phyloP scores from a whole-genome alignment of 2,888 invertebrate genomes.

The Clusia tigrina region DNA sequence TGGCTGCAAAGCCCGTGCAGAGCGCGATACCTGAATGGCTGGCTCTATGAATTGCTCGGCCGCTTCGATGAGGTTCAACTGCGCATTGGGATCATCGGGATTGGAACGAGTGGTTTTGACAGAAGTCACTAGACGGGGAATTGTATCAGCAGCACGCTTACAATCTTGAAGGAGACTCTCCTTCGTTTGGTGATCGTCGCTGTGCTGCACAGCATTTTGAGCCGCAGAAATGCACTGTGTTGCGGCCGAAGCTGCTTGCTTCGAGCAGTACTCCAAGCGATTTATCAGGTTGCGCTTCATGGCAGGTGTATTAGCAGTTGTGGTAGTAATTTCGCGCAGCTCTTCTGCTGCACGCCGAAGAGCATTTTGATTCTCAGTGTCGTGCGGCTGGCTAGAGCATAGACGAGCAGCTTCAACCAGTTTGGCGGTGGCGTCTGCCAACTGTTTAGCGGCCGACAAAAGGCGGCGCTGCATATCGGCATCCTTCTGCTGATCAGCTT shows the following conservation, averaged over 20 bases:
- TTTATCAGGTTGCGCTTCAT: slow-evolving; percentile 77
- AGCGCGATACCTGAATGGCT: slow-evolving; percentile 75
- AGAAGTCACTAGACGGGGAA: slow-evolving; percentile 83
- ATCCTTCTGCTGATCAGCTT: slow-evolving; percentile 88
- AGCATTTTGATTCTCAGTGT: slow-evolving; percentile 82
- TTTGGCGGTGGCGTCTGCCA: slow-evolving; percentile 95
- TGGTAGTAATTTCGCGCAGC: slow-evolving; percentile 87
- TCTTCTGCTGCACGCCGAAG: slow-evolving; percentile 91
- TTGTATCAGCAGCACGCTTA: slow-evolving; percentile 76
- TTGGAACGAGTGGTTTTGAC: slow-evolving; percentile 74
- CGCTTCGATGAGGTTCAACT: slow-evolving; percentile 82
- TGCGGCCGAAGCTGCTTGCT: slow-evolving; percentile 85
- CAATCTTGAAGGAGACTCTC: slow-evolving; percentile 81
- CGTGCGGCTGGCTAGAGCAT: slow-evolving; percentile 87
- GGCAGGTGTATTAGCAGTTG: slow-evolving; percentile 81
- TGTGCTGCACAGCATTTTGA: slow-evolving; percentile 80
- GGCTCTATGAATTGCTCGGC: slow-evolving; percentile 85
- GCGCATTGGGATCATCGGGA: slow-evolving; percentile 78
- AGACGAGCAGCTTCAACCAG: slow-evolving; percentile 97
- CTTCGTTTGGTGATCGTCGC: slow-evolving; percentile 66
- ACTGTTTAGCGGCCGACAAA: slow-evolving; percentile 90
- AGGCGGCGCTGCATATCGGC: slow-evolving; percentile 89
- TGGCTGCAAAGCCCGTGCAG: slow-evolving; percentile 83
- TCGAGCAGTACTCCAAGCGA: slow-evolving; percentile 76
- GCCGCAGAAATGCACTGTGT: slow-evolving; percentile 92